Evolutionary conservation across 2,888 invertebrate species (phyloP).

Genomic region (Lottia gigantea): DNA sequence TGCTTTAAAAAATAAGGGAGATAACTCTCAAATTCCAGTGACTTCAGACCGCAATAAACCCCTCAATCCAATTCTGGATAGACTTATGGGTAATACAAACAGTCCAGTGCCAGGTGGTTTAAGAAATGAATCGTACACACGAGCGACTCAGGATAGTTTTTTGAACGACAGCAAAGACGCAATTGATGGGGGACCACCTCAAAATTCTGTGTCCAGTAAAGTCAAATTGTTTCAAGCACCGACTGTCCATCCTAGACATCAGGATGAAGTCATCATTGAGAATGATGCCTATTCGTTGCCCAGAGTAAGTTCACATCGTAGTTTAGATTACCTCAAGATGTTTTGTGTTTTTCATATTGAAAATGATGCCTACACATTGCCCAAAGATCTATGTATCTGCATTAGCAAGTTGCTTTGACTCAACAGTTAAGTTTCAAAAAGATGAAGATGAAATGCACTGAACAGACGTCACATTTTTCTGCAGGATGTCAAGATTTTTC

Average conservation of each 20-base stretch:
- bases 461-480: too few species aligned
- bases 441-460: too few species aligned
- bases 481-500: too few species aligned
- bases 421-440: too few species aligned
- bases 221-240: constrained; percentile 30
- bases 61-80: constrained; percentile 87
- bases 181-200: background rate
- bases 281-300: constrained; percentile 65
- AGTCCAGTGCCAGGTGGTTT: constrained; percentile 64
- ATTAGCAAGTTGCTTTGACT: too few species aligned
- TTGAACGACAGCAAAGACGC: constrained; percentile 17
- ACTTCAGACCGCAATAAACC: constrained; percentile 30
- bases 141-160: constrained; percentile 74
- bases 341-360: too few species aligned
- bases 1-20: constrained; percentile 1
- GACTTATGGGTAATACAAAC: constrained; percentile 70
- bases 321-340: too few species aligned
- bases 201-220: constrained; percentile 19
- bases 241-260: constrained; percentile 35
- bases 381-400: too few species aligned
- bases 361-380: too few species aligned
- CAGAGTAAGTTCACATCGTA: constrained; percentile 25
- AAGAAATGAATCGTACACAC: constrained; percentile 90
- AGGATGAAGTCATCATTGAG: constrained; percentile 71
- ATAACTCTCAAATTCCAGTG: constrained; percentile 17